Evolutionary conservation across 2,888 invertebrate species (phyloP), one percentile per base, ranked within the genome.

Genomic region (Caenorhabditis sp.): DNA sequence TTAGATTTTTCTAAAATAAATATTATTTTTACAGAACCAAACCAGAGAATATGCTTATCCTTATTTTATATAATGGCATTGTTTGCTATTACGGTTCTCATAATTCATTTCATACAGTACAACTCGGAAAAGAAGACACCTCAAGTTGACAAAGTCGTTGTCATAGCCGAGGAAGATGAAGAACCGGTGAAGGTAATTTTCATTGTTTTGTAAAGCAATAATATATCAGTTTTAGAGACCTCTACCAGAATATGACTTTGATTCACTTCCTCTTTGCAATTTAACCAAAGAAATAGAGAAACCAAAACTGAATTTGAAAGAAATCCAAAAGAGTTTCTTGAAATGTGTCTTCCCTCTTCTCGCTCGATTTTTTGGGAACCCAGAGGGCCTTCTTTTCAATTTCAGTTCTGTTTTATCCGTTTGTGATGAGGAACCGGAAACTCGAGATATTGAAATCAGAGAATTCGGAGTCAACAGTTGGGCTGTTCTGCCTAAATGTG

Each of bases 71-170:
- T 73, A 2, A 2, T 63, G 3, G 61, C 59, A 0, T n/a, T 73
- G 16, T 63, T 73, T n/a, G n/a, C 51, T 12, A 51, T 63, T 8
- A 73, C 73, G 5, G 38, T 73, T 19, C 3, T 73, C 5, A 73
- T 73, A 28, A 63, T 73, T 28, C 51, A 73, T 38, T 73, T 73
- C 54, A 73, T 73, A 8, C 73, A 54, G 19, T 63, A 51, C 28
- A 28, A 31, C 12, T 24, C 73, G 0, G 38, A 73, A 14, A 35
- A 51, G 14, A 73, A 54, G 12, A 7, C 41, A 12, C 63, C 38
- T 1, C 38, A 24, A 14, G 35, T 54, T 10, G 24, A 63, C 10
- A 26, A 51, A 3, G 28, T 73, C 41, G 41, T 54, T 26, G 8
- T 16, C 5, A 14, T 54, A n/a, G 69, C 24, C 1, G 41, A 24